Evolutionary conservation across 2,797 vertebrate species (phyloP).

Genomic region (Rhabdomys pumilio): DNA sequence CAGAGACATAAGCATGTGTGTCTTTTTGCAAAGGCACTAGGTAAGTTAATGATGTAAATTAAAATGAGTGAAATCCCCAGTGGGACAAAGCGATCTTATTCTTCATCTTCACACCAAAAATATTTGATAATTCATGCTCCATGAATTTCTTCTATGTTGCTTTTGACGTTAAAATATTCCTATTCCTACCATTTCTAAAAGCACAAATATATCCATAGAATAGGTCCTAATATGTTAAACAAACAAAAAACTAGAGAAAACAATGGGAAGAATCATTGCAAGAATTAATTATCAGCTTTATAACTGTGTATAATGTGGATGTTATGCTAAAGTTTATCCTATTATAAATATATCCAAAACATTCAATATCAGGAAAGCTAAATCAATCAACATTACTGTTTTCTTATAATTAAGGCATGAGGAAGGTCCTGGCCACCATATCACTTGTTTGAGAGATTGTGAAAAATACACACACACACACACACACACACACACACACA

Average conservation of each 20-base stretch:
- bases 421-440: neutral
- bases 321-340: neutral
- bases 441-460: neutral
- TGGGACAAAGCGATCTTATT: neutral
- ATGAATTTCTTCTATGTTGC: neutral
- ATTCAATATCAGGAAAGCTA: neutral
- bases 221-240: neutral
- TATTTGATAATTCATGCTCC: neutral
- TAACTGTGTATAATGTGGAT: neutral
- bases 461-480: neutral
- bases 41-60: neutral
- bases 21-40: neutral
- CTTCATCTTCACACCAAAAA: neutral
- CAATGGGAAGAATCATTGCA: neutral
- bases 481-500: neutral
- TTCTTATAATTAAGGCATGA: neutral
- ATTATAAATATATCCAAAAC: neutral
- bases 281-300: neutral
- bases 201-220: neutral
- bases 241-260: neutral
- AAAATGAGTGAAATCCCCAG: too few species aligned
- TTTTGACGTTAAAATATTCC: neutral
- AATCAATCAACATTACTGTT: neutral
- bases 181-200: neutral
- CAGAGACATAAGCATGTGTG: neutral